Base-by-base conservation (phyloP, 2,797 vertebrate species). In the Yasuhikotakia modesta region DNA sequence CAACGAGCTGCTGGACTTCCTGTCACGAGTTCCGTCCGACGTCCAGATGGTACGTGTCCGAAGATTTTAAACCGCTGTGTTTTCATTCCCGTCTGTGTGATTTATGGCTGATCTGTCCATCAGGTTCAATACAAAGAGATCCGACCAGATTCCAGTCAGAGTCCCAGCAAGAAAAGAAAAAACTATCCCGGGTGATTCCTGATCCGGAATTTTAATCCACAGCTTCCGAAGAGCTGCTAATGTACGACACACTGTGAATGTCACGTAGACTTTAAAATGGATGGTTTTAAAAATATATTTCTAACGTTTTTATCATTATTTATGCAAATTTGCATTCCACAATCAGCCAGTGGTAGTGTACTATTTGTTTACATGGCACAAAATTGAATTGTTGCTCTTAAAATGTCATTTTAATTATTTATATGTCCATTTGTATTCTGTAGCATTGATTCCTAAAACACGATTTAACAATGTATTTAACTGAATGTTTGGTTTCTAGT, bases 21-120 rank as follows among this genome's bases (percentile, higher is more conserved):
- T 98, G 3, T 97, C 96, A 87, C 93, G 97, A 90, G 95, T 97
- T 66, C 96, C 96, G 65, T 99, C 96, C 0, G 96, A 99, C 66
- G 92, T 98, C 19, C 95, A 98, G 92, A 84, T 96, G 96, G 97
- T 98, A 83, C 35, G 96, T 94, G 75, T 52, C 46, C 22, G 21
- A 24, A 30, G 13, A 8, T 30, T 16, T 13, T 27, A 27, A 75
- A 19, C 53, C 12, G 27, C 21, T 14, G 2, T 0, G 12, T 61
- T 24, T 39, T 52, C 30, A 61, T 24, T 5, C 3, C 16, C 55
- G 30, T 22, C 14, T 16, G 2, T 13, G 27, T 43, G 35, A 64
- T 19, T 39, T 32, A 17, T 77, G 66, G 69, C 4, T 30, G 61
- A 32, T 80, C 16, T 61, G 2, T 89, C 87, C 90, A 87, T 93